phyloP scores from a whole-genome alignment of 2,797 vertebrate species.

The Squalus acanthias region DNA sequence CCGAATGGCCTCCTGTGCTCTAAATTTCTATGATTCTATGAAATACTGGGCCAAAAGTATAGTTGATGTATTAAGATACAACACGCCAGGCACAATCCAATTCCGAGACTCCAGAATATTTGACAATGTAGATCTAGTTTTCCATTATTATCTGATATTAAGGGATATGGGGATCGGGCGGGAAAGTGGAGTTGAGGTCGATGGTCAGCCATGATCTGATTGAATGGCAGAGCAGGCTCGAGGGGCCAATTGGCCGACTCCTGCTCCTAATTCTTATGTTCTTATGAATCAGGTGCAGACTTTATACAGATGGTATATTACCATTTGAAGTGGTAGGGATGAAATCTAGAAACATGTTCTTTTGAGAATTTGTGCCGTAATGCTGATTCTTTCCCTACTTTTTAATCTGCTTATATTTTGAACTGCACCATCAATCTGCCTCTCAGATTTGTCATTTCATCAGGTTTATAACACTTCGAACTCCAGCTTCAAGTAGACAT shows the following conservation, averaged over 20 bases:
- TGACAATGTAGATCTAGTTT: neutral
- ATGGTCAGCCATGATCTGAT: too few relatives aligned
- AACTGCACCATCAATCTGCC: too few relatives aligned
- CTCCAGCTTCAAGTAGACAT: too few relatives aligned
- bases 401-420: too few relatives aligned
- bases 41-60: neutral
- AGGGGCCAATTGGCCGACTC: too few relatives aligned
- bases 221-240: too few relatives aligned
- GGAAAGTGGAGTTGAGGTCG: too few relatives aligned
- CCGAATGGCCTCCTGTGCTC: too few relatives aligned
- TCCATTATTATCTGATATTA: neutral
- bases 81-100: neutral
- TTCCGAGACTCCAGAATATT: neutral
- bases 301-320: neutral
- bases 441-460: too few relatives aligned
- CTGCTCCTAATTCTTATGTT: neutral
- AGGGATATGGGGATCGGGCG: neutral
- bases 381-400: too few relatives aligned
- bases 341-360: neutral
- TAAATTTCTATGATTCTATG: neutral
- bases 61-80: neutral
- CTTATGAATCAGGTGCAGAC: neutral
- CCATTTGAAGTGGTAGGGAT: neutral
- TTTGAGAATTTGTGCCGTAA: too few relatives aligned
- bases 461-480: too few relatives aligned